Conservation (phyloP, 2,113 vertebrate species). For the Eclectus roratus region DNA sequence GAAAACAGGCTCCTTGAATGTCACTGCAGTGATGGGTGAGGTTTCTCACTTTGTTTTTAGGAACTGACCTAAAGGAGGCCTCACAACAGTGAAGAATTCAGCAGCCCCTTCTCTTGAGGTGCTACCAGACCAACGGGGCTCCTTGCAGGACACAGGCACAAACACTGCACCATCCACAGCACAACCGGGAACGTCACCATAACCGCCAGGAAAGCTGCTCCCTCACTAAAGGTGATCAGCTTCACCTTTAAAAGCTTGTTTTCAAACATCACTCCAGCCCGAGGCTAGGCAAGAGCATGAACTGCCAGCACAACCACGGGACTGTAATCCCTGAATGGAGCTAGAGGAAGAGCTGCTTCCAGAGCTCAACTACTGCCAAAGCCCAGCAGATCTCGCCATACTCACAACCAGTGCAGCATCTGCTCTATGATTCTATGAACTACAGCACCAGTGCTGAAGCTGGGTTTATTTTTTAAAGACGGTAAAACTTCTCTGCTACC, state of each 20-base stretch:
- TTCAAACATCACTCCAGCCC: background rate
- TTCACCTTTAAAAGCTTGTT: background rate
- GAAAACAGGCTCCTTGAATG: background rate
- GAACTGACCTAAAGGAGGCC: background rate
- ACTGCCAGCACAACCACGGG: background rate
- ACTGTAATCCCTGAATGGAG: background rate
- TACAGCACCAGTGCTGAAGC: background rate
- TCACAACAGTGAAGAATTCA: background rate
- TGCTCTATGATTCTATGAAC: background rate
- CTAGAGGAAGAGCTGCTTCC: constrained; percentile 18
- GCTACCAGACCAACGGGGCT: background rate
- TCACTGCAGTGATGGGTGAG: fast-evolving
- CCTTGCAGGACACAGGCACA: background rate
- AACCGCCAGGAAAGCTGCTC: background rate
- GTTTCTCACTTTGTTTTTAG: background rate
- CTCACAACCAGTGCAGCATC: background rate
- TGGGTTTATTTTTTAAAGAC: background rate
- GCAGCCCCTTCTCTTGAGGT: background rate
- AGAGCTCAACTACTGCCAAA: background rate
- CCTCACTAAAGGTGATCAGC: background rate
- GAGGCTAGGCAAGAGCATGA: background rate
- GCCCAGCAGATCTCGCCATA: fast-evolving
- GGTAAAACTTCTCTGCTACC: background rate
- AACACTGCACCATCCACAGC: fast-evolving
- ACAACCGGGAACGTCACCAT: fast-evolving